Base-by-base conservation (phyloP, 2,113 vertebrate species). In the Spilogale gracilis region DNA sequence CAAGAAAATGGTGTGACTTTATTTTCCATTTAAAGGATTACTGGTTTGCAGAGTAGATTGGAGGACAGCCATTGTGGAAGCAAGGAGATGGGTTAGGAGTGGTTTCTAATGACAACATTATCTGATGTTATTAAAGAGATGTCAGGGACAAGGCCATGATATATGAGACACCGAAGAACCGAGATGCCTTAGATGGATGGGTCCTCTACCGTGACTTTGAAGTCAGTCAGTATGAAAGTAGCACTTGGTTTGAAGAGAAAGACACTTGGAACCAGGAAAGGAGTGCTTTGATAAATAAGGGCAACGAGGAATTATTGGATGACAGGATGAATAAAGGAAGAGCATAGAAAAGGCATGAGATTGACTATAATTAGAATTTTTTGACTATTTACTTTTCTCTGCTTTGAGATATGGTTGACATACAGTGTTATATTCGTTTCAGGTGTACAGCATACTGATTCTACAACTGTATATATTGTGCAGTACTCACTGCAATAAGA, bases 281-380 rank as follows among this genome's bases (percentile, higher is more conserved):
- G 92, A 83, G 69, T 63, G 18, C 27, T 80, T 89, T 32, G 82
- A 3, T 82, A 84, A 79, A 73, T 56, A 17, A 65, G 17, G 6
- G 13, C 30, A 56, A 63, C 60, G 50, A 83, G 86, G 48, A 89
- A 11, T 48, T 82, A 17, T 1, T 84, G 60, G 43, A 52, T 83
- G 83, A 85, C 52, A 92, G 48, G 43, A 76, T 56, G 12, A 94
- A 89, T 54, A 67, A 92, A 65, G 69, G 12, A 89, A 96, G 45
- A 95, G 5, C 60, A 20, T 5, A 81, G 38, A 56, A 93, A 83
- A 85, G 32, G 27, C 5, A 43, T 95, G 20, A 69, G 50, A 74
- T 10, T 50, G 21, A 86, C 14, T 76, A 54, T 65, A 61, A 56
- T 91, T 89, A 56, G 2, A 56, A 25, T 69, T 81, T 54, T 93